Evolutionary conservation across 1,140 invertebrate genomes (phyloP), one percentile per base, ranked within the genome.

Genomic region (Charaxes varanes): DNA sequence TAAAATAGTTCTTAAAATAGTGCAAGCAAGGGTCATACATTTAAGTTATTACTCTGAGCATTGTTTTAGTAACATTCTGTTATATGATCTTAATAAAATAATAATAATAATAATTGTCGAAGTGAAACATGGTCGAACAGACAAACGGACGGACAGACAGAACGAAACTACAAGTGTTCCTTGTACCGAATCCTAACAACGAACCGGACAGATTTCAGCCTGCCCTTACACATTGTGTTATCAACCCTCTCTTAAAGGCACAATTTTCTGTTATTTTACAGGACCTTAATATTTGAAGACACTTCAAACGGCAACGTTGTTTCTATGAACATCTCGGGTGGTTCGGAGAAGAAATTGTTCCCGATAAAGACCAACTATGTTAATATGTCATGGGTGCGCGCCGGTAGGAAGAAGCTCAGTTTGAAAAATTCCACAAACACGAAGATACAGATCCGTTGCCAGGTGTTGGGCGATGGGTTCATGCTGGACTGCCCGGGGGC

Each of bases 361-460:
- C 76, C 78, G 0, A 77, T 83, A 12, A 83, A 83, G 41, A 76
- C 71, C 0, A 83, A 69, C 16, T 51, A 63, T 26, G 58, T 48
- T 27, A 56, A 47, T 3, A 55, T 83, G 44, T 77, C 71, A 0
- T 83, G 71, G 71, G 63, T 77, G 2, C 45, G 76, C 2, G 23
- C 51, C 0, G 78, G 65, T 0, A 54, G 70, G 10, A 83, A 77
- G 27, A 70, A 80, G 28, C 38, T 83, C 2, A 78, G 64, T 33
- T 36, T 83, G 21, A 77, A 77, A 30, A 83, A 83, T 22, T 46
- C 51, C 4, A 54, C 55, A 0, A 49, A 80, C 31, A 72, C 63
- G 26, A 77, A 69, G 41, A 40, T 79, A 7, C 62, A 74, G 8
- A 52, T 80, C n/a, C 47, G 65, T 6, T 79, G 71, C 35, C 63